These are phyloP conservation scores for Syngnathus floridae DNA, from an alignment of 2,113 vertebrate genomes.

Conservation along the genomic window DNA sequence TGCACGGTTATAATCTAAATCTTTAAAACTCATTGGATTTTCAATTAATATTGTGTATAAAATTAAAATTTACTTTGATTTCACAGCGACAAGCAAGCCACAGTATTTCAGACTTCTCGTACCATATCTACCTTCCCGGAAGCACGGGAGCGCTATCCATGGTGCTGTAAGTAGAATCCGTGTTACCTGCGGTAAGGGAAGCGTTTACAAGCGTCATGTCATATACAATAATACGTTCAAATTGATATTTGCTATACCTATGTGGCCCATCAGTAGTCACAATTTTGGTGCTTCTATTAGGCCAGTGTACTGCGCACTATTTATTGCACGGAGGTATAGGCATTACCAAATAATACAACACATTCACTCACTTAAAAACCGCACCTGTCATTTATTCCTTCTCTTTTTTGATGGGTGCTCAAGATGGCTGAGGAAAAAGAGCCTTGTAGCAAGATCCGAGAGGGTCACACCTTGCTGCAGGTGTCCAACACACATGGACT, in stretches of 20 bases:
- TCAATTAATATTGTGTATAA: not conserved
- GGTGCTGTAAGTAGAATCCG: slow-evolving; percentile 39
- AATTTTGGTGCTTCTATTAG: not conserved
- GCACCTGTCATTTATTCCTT: not conserved
- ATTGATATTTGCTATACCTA: not conserved
- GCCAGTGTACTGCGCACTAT: not conserved
- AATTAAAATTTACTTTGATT: not conserved
- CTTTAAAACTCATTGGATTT: not conserved
- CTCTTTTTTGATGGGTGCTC: not conserved
- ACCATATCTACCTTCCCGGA: slow-evolving; percentile 48
- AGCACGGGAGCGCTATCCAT: slow-evolving; percentile 46
- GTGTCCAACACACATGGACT: slow-evolving; percentile 84
- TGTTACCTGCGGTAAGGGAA: not conserved
- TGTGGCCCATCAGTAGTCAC: not conserved
- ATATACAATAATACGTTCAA: not conserved
- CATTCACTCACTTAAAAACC: not conserved
- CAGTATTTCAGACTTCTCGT: slow-evolving; percentile 7
- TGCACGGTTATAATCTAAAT: not conserved
- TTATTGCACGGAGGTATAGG: not conserved
- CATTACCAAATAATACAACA: not conserved
- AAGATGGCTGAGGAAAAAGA: slow-evolving; percentile 34
- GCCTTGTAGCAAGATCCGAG: slow-evolving; percentile 68
- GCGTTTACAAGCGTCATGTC: not conserved
- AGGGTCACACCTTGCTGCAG: slow-evolving; percentile 73
- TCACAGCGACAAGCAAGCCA: not conserved